Conservation (phyloP, 2,888 invertebrate genomes). For the Caenorhabditis macrosperma region DNA sequence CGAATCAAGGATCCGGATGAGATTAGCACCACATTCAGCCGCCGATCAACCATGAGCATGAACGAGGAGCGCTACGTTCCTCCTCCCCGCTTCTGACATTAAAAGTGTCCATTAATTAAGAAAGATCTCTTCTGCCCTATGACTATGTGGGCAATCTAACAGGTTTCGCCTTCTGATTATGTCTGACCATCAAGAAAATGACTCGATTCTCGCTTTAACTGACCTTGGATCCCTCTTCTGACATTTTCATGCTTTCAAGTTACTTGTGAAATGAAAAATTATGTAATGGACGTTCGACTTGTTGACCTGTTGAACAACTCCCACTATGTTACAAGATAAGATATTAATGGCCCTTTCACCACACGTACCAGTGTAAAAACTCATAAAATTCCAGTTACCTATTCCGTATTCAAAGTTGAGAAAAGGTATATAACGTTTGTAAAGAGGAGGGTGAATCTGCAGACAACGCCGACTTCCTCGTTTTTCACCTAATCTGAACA, state of each 20-base stretch:
- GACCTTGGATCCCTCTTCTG: background rate
- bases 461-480: constrained; percentile 30
- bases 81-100: constrained; percentile 43
- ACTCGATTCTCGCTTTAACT: background rate
- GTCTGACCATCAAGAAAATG: constrained; percentile 1
- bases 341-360: constrained; percentile 22
- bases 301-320: no score
- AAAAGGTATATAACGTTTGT: background rate
- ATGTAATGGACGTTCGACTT: no score
- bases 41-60: constrained; percentile 55
- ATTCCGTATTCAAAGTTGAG: background rate
- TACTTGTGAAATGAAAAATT: no score
- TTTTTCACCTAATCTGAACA: constrained; percentile 44
- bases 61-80: constrained; percentile 36
- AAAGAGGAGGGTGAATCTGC: constrained; percentile 15
- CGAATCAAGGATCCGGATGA: constrained; percentile 50
- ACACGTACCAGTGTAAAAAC: constrained; percentile 25
- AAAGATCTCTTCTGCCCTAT: constrained; percentile 24
- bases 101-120: constrained; percentile 5
- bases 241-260: background rate
- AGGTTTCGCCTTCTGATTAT: constrained; percentile 5
- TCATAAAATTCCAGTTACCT: constrained; percentile 40
- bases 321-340: constrained; percentile 6
- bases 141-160: background rate
- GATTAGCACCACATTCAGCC: constrained; percentile 40